Base-by-base conservation (phyloP, 2,113 vertebrate genomes). In the Thamnaconus septentrionalis region DNA sequence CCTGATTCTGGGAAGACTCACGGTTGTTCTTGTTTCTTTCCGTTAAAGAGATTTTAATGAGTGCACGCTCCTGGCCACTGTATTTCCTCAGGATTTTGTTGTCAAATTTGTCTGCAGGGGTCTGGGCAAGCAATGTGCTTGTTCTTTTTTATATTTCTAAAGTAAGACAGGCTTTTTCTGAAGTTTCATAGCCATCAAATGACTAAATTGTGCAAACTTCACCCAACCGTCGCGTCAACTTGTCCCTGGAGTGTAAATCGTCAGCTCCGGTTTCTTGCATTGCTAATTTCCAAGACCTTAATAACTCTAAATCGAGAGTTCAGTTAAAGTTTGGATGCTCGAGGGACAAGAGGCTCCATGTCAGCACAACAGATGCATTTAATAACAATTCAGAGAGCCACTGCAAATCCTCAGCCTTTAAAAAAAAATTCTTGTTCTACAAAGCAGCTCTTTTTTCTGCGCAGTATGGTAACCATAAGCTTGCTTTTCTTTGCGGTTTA, bases 381-480 rank as follows among this genome's bases (percentile, higher is more conserved):
- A 87, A 85, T 91, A 88, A 71, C 70, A 83, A 81, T 85, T 89
- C 67, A 77, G 69, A 69, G 75, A 86, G 83, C 82, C 78, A 64
- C 69, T 66, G 82, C 63, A 69, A 76, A 68, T 80, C 77, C 80
- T 75, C 64, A 81, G 66, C 61, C 61, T 45, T 78, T 83, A 65
- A 76, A 76, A 11, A 71, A 56, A 74, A 54, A 61, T 69, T 73
- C n/a, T 50, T 31, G 18, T 31, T 31, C 69, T 71, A 57, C 51
- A 10, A 66, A 83, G 76, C 75, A 57, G 66, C 61, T 78, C 42
- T 50, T 51, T 73, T 82, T 88, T 82, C 87, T 88, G 89, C 86
- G 85, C 82, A 78, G 77, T 71, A 53, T 89, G 87, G 84, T 90
- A 89, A 79, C 78, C 56, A 88, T 90, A 85, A 85, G 71, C 63